These are phyloP conservation scores for Euwallacea fornicatus DNA, from an alignment of 1,140 invertebrate species.

Conservation along the genomic window DNA sequence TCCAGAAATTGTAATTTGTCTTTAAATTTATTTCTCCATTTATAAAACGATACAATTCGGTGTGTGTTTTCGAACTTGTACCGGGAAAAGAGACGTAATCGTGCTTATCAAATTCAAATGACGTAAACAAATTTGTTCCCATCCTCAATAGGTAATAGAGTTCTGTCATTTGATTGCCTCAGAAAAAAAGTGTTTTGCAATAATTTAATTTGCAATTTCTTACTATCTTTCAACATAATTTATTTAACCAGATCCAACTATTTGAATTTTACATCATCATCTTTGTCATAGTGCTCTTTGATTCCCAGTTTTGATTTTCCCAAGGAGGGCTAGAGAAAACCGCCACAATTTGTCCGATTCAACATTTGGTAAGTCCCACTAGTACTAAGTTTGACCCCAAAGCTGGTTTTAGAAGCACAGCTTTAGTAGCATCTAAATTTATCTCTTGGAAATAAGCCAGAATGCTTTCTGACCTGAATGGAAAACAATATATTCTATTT, in stretches of 20 bases:
- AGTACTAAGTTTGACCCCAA: neutral
- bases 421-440: slow-evolving; percentile 39
- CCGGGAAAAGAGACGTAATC: too few species aligned
- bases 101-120: neutral
- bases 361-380: neutral
- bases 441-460: slow-evolving; percentile 44
- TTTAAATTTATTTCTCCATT: too few species aligned
- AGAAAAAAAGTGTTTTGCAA: neutral
- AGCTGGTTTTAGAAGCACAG: neutral
- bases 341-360: neutral
- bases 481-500: slow-evolving; percentile 33
- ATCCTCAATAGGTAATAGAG: neutral
- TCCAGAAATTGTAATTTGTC: too few species aligned
- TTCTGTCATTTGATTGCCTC: neutral
- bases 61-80: too few species aligned
- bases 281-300: neutral
- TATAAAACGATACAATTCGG: too few species aligned
- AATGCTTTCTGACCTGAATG: slow-evolving; percentile 36
- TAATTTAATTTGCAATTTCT: neutral
- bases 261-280: neutral
- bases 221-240: neutral
- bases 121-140: neutral
- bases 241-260: neutral
- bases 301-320: neutral
- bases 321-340: neutral